Base-by-base conservation (phyloP, 2,113 vertebrate species). In the Vombatus ursinus region DNA sequence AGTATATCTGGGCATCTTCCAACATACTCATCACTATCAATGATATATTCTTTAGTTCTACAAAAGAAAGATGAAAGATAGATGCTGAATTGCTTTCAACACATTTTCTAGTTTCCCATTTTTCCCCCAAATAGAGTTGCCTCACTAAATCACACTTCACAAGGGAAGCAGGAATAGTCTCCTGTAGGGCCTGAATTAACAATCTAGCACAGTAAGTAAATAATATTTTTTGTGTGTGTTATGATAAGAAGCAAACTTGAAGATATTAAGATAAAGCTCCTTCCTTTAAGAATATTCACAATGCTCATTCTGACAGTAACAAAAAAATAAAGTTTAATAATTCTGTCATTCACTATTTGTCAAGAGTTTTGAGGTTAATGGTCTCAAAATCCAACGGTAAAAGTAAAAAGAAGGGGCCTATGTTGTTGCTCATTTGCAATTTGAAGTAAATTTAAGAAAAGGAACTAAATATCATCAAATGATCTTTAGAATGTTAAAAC, bases 151-250 rank as follows among this genome's bases (percentile, higher is more conserved):
- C 90, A 91, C 0, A 49, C 7, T 7, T 94, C n/a, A 94, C 57
- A 23, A 90, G 94, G 51, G 3, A 10, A 94, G 52, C 57, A 93
- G 90, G 47, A 95, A 31, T 25, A 90, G 12, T 3, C 92, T 94
- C 54, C 28, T 93, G 8, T 9, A 31, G 2, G 19, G 2, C 53
- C 1, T 94, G 49, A 89, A 28, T 94, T 93, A 93, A 84, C 4
- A 94, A 90, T 94, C n/a, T n/a, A 25, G 48, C 90, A 92, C 26
- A 93, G 23, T 51, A 92, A 7, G 50, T 94, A 50, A 96, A 94
- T 23, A 68, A 37, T 8, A 92, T n/a, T 48, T 92, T 84, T 12
- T 92, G 16, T 84, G 12, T 92, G 16, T 57, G 92, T 23, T 92
- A 2, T 92, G 50, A 77, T 93, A 25, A 93, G 9, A 96, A n/a